phyloP scores from a whole-genome alignment of 2,113 vertebrate genomes.

The Columba janthina region DNA sequence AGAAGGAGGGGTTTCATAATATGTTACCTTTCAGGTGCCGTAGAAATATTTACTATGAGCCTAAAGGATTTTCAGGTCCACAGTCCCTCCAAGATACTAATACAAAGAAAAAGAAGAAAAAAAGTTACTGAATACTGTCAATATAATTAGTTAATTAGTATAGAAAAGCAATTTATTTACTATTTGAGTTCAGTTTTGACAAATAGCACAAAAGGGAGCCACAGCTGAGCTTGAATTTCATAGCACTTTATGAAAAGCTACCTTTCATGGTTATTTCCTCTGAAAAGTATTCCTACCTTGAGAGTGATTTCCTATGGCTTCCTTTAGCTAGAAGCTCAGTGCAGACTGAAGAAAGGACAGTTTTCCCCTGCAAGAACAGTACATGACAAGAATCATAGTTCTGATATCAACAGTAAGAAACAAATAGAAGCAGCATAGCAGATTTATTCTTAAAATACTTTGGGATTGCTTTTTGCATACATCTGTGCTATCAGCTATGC shows the following conservation, averaged over 20 bases:
- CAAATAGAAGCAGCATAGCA: neutral
- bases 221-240: neutral
- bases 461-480: neutral
- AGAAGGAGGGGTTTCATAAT: neutral
- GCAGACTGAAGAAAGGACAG: neutral
- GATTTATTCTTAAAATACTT: neutral
- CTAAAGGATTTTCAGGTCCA: neutral
- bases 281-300: neutral
- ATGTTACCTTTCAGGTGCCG: neutral
- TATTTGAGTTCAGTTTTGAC: neutral
- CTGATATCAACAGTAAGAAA: neutral
- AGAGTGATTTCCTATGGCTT: neutral
- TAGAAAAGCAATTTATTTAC: neutral
- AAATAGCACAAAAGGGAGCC: neutral
- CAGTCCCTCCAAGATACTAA: neutral
- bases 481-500: neutral
- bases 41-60: neutral
- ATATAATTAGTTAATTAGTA: neutral
- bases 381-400: neutral
- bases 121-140: neutral
- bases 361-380: neutral
- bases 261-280: neutral
- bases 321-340: neutral
- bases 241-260: neutral
- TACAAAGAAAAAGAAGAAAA: neutral